phyloP scores from a whole-genome alignment of 1,140 invertebrate species.

The Heliconius nattereri region DNA sequence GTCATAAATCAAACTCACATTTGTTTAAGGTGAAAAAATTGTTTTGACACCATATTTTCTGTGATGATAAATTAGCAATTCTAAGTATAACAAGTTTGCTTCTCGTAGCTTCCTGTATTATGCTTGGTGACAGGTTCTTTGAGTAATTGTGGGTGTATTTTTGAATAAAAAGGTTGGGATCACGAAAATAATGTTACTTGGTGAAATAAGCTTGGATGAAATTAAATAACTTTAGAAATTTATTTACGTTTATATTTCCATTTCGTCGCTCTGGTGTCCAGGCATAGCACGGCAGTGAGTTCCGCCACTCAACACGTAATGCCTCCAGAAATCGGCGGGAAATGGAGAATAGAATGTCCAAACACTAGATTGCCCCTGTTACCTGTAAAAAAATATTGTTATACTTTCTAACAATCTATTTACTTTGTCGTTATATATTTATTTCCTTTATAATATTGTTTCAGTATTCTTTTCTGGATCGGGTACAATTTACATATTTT shows the following conservation, averaged over 20 bases:
- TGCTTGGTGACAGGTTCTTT: not conserved
- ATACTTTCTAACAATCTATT: not conserved
- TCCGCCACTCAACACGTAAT: too few relatives aligned
- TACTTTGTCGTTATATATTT: not conserved
- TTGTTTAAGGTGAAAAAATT: slow-evolving; percentile 9
- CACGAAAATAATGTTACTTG: not conserved
- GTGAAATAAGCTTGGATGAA: not conserved
- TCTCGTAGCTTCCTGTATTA: not conserved
- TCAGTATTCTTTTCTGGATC: not conserved
- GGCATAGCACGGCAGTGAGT: too few relatives aligned
- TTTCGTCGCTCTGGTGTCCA: too few relatives aligned
- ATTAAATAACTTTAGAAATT: not conserved
- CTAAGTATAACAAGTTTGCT: not conserved
- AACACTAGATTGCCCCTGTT: too few relatives aligned
- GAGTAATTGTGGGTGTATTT: slow-evolving; percentile 1
- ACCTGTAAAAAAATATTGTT: too few relatives aligned
- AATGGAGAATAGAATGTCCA: too few relatives aligned
- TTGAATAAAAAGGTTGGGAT: not conserved
- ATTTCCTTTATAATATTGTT: not conserved
- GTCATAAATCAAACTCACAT: not conserved
- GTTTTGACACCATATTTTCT: not conserved
- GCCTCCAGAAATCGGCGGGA: too few relatives aligned
- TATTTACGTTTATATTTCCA: too few relatives aligned
- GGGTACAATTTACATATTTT: not conserved
- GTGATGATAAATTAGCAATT: slow-evolving; percentile 7